A percentile compares a stretch with the other conserved stretches of the same genome.
phyloP scores from a whole-genome alignment of 1,140 invertebrate species.

The Monochamus saltuarius region DNA sequence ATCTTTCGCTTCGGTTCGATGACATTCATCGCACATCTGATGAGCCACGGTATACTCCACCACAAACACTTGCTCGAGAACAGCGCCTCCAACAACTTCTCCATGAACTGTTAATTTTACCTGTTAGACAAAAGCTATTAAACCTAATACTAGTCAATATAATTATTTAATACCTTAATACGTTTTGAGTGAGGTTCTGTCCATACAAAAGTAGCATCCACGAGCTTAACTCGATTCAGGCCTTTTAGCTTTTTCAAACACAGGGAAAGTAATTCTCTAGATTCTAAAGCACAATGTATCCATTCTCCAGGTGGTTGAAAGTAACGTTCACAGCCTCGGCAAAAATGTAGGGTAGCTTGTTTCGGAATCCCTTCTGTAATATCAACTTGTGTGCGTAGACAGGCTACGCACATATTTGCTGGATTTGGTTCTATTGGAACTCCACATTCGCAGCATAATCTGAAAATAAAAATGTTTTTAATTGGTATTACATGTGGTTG shows the following conservation, averaged over 20 bases:
- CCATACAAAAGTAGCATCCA: constrained; percentile 98
- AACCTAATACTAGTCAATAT: not conserved
- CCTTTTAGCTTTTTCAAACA: constrained; percentile 95
- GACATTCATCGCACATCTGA: constrained; percentile 98
- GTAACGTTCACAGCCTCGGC: constrained; percentile 92
- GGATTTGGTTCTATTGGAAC: constrained; percentile 88
- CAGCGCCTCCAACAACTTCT: constrained; percentile 82
- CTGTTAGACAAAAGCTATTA: constrained; percentile 49
- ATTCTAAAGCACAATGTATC: constrained; percentile 87
- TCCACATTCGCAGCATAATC: constrained; percentile 80
- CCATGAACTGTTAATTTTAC: constrained; percentile 97
- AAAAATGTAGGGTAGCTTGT: constrained; percentile 86
- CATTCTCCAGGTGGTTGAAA: constrained; percentile 91
- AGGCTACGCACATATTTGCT: constrained; percentile 95
- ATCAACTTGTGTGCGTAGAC: constrained; percentile 86
- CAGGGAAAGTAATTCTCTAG: constrained; percentile 85
- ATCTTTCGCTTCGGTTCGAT: constrained; percentile 94
- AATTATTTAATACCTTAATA: constrained; percentile 69
- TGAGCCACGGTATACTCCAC: constrained; percentile 90
- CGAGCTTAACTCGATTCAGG: constrained; percentile 82
- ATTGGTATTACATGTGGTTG: not conserved
- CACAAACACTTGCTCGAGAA: constrained; percentile 88
- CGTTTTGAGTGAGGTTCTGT: constrained; percentile 99
- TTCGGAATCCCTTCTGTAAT: constrained; percentile 97
- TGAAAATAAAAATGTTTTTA: constrained; percentile 17